Conservation (phyloP, 2,113 vertebrate species). For the Sarotherodon lohbergeri region DNA sequence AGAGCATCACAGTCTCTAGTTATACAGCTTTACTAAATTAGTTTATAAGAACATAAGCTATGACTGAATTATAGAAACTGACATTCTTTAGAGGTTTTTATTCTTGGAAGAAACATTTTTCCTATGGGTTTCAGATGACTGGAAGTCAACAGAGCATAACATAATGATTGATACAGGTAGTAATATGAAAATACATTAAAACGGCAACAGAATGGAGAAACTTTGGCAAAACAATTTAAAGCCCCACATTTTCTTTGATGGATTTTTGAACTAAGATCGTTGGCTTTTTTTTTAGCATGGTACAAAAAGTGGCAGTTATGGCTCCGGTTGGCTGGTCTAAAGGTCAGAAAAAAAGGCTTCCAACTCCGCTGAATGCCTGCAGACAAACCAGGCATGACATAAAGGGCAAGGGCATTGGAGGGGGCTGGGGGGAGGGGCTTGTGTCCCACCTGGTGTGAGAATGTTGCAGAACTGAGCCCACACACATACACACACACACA, state of each 20-base stretch:
- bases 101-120: not conserved
- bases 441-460: not conserved
- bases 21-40: not conserved
- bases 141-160: not conserved
- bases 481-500: not conserved
- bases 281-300: not conserved
- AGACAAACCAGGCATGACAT: constrained; percentile 36
- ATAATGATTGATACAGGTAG: not conserved
- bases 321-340: not conserved
- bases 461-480: not conserved
- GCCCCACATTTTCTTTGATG: not conserved
- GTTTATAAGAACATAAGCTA: not conserved
- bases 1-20: not conserved
- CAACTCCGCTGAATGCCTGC: constrained; percentile 3
- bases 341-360: constrained; percentile 18
- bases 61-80: not conserved
- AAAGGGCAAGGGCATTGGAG: constrained; percentile 12
- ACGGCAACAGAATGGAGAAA: not conserved
- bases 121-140: not conserved
- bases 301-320: not conserved
- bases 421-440: not conserved
- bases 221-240: not conserved
- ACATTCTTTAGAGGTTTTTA: not conserved
- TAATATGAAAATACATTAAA: not conserved
- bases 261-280: not conserved